Conservation (phyloP, 2,113 vertebrate species). For the Anarhynchus alexandrinus region DNA sequence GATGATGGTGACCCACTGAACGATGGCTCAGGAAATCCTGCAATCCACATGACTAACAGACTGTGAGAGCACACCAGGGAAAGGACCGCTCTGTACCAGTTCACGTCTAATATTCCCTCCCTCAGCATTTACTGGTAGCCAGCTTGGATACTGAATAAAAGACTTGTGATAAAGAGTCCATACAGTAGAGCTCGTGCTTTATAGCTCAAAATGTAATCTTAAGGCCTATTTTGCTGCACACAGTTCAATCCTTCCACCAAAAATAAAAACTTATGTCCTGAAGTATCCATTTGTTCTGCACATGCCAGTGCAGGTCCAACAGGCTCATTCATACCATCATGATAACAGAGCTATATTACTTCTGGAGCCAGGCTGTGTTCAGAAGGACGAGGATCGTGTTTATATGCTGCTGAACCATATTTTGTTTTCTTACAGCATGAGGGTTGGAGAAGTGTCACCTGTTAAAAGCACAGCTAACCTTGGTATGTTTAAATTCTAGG, state of each 20-base stretch:
- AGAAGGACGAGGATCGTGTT: not conserved
- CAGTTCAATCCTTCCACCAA: not conserved
- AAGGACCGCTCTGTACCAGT: not conserved
- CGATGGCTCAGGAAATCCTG: not conserved
- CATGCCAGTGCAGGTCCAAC: not conserved
- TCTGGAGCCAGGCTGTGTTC: not conserved
- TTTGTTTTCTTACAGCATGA: not conserved
- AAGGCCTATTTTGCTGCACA: not conserved
- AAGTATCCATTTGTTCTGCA: not conserved
- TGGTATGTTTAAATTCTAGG: not conserved
- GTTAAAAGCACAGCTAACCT: not conserved
- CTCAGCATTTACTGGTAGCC: not conserved
- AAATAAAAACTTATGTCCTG: not conserved
- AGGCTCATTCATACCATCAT: not conserved
- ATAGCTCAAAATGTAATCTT: not conserved
- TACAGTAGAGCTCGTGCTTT: not conserved
- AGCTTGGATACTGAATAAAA: not conserved
- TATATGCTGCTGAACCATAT: not conserved
- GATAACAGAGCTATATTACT: not conserved
- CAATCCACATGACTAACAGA: not conserved
- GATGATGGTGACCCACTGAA: not conserved
- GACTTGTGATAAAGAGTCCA: not conserved
- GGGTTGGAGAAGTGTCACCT: not conserved
- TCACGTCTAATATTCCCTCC: not conserved
- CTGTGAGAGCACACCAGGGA: not conserved